These are phyloP conservation scores for Oriolus oriolus DNA, from an alignment of 2,113 vertebrate species.

Conservation along the genomic window DNA sequence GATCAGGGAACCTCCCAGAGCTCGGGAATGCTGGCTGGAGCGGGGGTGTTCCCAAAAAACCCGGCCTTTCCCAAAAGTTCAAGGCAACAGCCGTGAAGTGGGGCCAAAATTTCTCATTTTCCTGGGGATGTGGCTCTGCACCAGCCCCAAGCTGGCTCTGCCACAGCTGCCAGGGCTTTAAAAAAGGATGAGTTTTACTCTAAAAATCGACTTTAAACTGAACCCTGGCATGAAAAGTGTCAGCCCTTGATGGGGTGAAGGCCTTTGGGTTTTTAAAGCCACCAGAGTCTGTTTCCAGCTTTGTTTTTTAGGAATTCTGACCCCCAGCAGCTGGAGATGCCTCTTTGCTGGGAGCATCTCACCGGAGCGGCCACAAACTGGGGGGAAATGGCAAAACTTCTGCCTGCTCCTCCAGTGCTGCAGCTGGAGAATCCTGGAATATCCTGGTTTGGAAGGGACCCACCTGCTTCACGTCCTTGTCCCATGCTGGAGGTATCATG, in stretches of 20 bases:
- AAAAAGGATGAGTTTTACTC: no score
- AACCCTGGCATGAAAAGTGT: no score
- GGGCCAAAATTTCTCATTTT: accelerated
- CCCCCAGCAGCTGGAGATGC: background rate
- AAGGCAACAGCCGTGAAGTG: background rate
- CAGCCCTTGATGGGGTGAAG: no score
- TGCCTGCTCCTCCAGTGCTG: background rate
- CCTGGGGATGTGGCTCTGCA: background rate
- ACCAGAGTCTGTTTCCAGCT: background rate
- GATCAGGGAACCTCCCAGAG: background rate
- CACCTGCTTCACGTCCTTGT: background rate
- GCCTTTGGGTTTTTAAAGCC: no score
- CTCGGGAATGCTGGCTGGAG: background rate
- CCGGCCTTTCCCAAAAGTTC: background rate
- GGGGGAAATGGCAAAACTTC: background rate
- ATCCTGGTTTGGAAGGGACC: background rate
- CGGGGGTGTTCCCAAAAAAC: background rate
- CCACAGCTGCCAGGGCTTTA: background rate
- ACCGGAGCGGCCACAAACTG: background rate
- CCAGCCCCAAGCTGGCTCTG: background rate
- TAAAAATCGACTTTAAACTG: no score
- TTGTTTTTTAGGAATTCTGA: background rate
- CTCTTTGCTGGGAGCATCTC: background rate
- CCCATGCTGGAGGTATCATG: background rate
- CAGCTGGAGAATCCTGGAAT: no score